These are phyloP conservation scores for Oxystoma pomonae DNA, from an alignment of 2,888 invertebrate genomes.

Conservation along the genomic window DNA sequence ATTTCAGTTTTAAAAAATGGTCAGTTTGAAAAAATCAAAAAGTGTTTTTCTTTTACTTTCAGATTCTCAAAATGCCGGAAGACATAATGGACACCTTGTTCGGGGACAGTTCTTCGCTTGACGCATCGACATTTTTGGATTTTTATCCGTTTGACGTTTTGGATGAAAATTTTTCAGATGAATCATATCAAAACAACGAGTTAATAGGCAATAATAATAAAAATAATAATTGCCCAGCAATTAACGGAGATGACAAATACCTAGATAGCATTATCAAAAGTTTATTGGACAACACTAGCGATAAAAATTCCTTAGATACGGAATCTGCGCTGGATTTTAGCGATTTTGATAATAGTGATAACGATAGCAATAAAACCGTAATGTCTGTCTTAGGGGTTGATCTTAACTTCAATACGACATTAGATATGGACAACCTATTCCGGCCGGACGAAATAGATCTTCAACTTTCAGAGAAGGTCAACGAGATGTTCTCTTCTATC, in stretches of 20 bases:
- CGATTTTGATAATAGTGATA: slow-evolving; percentile 15
- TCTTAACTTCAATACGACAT: slow-evolving; percentile 33
- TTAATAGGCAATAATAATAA: slow-evolving; percentile 17
- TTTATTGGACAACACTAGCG: slow-evolving; percentile 26
- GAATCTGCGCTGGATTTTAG: slow-evolving; percentile 22
- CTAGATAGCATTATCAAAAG: slow-evolving; percentile 34
- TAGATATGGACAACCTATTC: slow-evolving; percentile 26
- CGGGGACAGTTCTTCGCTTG: slow-evolving; percentile 23
- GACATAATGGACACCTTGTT: slow-evolving; percentile 23
- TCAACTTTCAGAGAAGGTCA: slow-evolving; percentile 29
- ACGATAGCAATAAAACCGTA: slow-evolving; percentile 21
- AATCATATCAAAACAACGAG: slow-evolving; percentile 7
- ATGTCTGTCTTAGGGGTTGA: slow-evolving; percentile 40
- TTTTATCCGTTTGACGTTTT: slow-evolving; percentile 29
- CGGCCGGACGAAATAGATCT: slow-evolving; percentile 32
- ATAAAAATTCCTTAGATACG: slow-evolving; percentile 13
- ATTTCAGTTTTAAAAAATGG: too few species aligned
- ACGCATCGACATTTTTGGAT: slow-evolving; percentile 26
- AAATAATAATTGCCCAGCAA: slow-evolving; percentile 19
- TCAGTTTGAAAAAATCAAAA: too few species aligned
- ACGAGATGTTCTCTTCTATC: slow-evolving; percentile 32
- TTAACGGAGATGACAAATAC: slow-evolving; percentile 34
- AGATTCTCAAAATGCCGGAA: slow-evolving; percentile 24
- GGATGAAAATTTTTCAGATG: slow-evolving; percentile 24
- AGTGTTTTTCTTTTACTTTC: not conserved